These are phyloP conservation scores for Sylvia atricapilla DNA, from an alignment of 2,113 vertebrate genomes.

Conservation along the genomic window DNA sequence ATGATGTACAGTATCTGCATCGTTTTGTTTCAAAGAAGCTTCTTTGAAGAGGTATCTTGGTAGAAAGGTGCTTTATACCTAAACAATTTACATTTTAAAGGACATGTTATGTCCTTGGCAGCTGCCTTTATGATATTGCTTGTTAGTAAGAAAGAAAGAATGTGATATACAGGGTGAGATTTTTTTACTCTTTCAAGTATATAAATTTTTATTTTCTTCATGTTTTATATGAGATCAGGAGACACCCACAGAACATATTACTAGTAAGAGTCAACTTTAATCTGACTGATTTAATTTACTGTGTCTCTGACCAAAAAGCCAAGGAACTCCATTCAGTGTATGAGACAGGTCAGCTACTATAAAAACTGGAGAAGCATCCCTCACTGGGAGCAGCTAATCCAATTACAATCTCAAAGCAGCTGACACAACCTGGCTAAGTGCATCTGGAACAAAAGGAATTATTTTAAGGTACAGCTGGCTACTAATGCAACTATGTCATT, in stretches of 20 bases:
- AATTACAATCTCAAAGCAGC: not conserved
- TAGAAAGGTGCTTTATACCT: not conserved
- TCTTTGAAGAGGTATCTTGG: not conserved
- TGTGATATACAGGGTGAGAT: not conserved
- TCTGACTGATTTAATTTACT: conserved; percentile 1
- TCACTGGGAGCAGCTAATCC: not conserved
- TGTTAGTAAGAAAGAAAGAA: not conserved
- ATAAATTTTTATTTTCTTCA: not conserved
- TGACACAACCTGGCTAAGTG: not conserved
- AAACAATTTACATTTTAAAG: conserved; percentile 29
- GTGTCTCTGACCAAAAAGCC: not conserved
- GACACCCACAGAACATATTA: not conserved
- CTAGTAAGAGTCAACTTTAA: not conserved
- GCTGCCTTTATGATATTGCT: not conserved
- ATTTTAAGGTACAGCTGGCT: not conserved
- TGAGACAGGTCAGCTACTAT: not conserved
- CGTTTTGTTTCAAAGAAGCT: not conserved
- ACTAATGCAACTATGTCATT: not conserved
- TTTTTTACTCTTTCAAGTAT: not conserved
- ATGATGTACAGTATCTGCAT: not conserved
- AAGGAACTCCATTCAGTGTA: not conserved
- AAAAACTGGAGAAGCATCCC: not conserved
- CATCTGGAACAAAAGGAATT: not conserved
- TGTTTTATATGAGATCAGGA: not conserved
- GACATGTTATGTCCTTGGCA: not conserved